Percentiles rank a stretch among this genome's conserved stretches.
phyloP scores from a whole-genome alignment of 2,113 vertebrate species.

The Python bivittatus region DNA sequence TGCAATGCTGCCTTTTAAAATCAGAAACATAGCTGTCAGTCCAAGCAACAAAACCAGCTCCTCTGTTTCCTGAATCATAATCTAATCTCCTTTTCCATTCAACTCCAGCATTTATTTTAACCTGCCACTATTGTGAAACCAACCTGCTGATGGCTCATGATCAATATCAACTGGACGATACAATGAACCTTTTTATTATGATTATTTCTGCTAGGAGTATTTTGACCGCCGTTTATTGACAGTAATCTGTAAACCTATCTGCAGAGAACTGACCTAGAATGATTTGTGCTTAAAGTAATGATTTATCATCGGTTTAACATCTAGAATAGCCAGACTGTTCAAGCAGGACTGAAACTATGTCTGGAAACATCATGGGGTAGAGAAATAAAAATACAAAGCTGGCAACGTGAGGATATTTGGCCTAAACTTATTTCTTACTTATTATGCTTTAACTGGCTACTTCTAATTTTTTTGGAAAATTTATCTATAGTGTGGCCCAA shows the following conservation, averaged over 20 bases:
- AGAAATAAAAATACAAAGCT: slow-evolving; percentile 25
- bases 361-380: neutral
- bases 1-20: neutral
- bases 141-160: slow-evolving; percentile 52
- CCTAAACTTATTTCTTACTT: slow-evolving; percentile 1
- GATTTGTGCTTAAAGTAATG: slow-evolving; percentile 37
- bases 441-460: neutral
- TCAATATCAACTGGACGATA: slow-evolving; percentile 47
- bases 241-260: slow-evolving; percentile 46
- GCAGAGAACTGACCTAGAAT: slow-evolving; percentile 17
- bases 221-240: slow-evolving; percentile 6
- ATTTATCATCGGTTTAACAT: slow-evolving; percentile 22
- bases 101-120: slow-evolving; percentile 39
- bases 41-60: neutral
- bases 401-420: slow-evolving; percentile 4
- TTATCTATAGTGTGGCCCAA: slow-evolving; percentile 31
- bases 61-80: slow-evolving; percentile 41
- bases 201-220: slow-evolving; percentile 20
- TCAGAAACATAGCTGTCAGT: slow-evolving; percentile 1
- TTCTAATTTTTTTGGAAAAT: slow-evolving; percentile 21
- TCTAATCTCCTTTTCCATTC: neutral
- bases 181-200: slow-evolving; percentile 38
- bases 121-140: slow-evolving; percentile 55
- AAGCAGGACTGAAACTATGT: slow-evolving; percentile 33
- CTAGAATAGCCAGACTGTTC: slow-evolving; percentile 10